These are phyloP conservation scores for Lumbricus terrestris DNA, from an alignment of 2,888 invertebrate genomes.

Conservation along the genomic window DNA sequence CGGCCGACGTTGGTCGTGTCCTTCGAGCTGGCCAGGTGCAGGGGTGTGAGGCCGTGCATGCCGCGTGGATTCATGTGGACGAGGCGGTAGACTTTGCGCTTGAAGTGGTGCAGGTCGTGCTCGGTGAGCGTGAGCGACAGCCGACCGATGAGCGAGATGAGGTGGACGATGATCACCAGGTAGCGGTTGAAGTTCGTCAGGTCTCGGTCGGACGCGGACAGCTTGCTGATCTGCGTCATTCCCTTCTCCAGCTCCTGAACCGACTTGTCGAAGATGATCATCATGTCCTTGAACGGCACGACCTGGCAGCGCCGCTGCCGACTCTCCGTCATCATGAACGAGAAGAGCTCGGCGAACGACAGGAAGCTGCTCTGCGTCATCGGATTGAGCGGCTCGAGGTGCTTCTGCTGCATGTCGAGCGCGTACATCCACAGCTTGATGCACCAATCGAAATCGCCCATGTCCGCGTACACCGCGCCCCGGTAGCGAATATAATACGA, in stretches of 20 bases:
- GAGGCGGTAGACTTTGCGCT: slow-evolving; percentile 72
- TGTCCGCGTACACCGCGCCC: slow-evolving; percentile 88
- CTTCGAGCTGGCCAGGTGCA: slow-evolving; percentile 79
- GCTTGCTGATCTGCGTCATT: slow-evolving; percentile 54
- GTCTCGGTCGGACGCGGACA: slow-evolving; percentile 63
- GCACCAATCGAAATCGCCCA: slow-evolving; percentile 81
- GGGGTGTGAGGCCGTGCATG: slow-evolving; percentile 55
- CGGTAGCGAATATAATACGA: slow-evolving; percentile 92
- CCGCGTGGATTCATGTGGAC: slow-evolving; percentile 70
- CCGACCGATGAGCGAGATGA: slow-evolving; percentile 48
- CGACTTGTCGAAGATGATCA: slow-evolving; percentile 78
- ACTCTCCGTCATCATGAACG: slow-evolving; percentile 84
- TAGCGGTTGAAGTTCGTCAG: slow-evolving; percentile 78
- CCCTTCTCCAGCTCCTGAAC: slow-evolving; percentile 64
- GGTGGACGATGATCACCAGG: slow-evolving; percentile 79
- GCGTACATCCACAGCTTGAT: slow-evolving; percentile 95
- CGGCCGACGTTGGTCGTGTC: slow-evolving; percentile 71
- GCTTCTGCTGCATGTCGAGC: slow-evolving; percentile 89
- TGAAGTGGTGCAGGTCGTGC: slow-evolving; percentile 63
- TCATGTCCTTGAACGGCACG: slow-evolving; percentile 78
- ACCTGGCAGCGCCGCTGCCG: slow-evolving; percentile 67
- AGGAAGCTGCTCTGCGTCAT: slow-evolving; percentile 92
- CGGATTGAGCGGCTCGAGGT: slow-evolving; percentile 86
- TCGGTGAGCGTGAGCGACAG: slow-evolving; percentile 54
- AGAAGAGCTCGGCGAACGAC: slow-evolving; percentile 84